Evolutionary conservation across 2,888 invertebrate species (phyloP), one percentile per base, ranked within the genome.

Genomic region (Polietes domitor): DNA sequence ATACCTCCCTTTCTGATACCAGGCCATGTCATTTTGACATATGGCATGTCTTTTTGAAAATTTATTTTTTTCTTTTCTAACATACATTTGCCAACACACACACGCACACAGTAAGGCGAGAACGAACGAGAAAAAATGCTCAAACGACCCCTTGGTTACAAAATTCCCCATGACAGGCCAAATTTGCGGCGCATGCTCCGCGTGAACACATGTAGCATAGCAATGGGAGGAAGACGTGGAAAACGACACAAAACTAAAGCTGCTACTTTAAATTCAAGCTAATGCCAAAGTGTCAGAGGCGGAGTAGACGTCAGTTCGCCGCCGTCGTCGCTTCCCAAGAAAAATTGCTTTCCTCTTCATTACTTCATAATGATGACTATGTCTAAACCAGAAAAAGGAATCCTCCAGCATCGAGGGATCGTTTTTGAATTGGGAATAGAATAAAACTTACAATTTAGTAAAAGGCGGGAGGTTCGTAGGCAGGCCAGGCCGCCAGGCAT

Each of bases 61-160:
- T 37, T 50, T 70, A 17, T 50, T 61, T 32, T 15, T 82, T 55
- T 70, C 58, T 15, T 82, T 55, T 70, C 58, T 75, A 75, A 72
- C 78, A 78, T 26, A 79, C 73, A 76, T 83, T 76, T 61, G 15
- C n/a, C n/a, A n/a, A n/a, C n/a, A n/a, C n/a, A n/a, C n/a, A n/a
- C n/a, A n/a, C n/a, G n/a, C n/a, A n/a, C 72, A 68, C 43, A 15
- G 24, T 7, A 19, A 37, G 41, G 50, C 41, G 21, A 26, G 43
- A 26, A 61, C 0, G 15, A 41, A 43, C 1, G 43, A 21, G 75
- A 75, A 70, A 1, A 19, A 61, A 47, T 12, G 24, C 37, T 7
- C 47, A 58, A 58, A 53, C 12, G 74, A 80, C 61, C 77, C 77
- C 83, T 80, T 83, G 70, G 83, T 83, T 83, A 83, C 83, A 83